Evolutionary conservation across 2,888 invertebrate species (phyloP).

Genomic region (Dryadula phaetusa): DNA sequence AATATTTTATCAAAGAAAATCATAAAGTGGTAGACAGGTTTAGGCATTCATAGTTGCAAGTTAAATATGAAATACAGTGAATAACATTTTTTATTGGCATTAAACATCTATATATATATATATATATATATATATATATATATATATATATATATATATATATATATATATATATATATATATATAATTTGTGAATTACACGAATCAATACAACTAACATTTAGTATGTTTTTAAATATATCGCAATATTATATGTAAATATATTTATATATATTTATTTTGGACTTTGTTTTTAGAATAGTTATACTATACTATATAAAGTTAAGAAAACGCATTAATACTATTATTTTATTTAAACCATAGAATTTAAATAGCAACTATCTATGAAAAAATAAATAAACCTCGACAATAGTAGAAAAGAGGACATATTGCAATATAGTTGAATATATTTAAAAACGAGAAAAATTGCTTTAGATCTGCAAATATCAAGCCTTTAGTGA

Average conservation of each 20-base stretch:
- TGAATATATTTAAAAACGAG: not conserved
- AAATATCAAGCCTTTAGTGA: not conserved
- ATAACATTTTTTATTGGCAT: too few relatives aligned
- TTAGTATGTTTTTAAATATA: not conserved
- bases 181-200: slow-evolving; percentile 1
- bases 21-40: too few relatives aligned
- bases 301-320: not conserved
- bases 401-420: too few relatives aligned
- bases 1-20: too few relatives aligned
- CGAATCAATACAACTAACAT: slow-evolving; percentile 3
- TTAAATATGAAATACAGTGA: too few relatives aligned
- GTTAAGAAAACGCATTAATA: not conserved
- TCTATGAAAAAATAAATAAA: too few relatives aligned
- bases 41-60: too few relatives aligned
- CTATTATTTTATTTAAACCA: too few relatives aligned
- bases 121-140: not conserved
- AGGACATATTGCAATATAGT: not conserved
- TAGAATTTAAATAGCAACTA: too few relatives aligned
- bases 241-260: not conserved
- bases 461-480: not conserved
- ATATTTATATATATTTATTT: not conserved
- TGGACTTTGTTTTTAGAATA: not conserved
- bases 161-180: not conserved
- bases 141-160: not conserved
- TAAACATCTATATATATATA: not conserved